Percentiles rank a stretch among this genome's conserved stretches.
Evolutionary conservation across 1,140 invertebrate species (phyloP).

Genomic region (Pectinophora gossypiella): DNA sequence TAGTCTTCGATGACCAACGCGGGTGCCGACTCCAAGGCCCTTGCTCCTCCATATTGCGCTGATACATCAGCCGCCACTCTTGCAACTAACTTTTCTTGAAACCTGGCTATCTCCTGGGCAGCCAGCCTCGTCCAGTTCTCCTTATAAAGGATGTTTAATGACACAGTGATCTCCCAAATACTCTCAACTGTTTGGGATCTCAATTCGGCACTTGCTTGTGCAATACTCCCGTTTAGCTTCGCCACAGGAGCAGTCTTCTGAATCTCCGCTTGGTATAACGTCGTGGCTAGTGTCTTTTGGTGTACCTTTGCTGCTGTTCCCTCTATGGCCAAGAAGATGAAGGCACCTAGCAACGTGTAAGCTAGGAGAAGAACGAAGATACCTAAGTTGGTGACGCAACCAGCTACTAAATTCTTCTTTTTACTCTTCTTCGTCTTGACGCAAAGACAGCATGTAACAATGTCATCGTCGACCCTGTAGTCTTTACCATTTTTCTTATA

Average conservation of each 20-base stretch:
- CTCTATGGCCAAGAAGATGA: slow-evolving; percentile 95
- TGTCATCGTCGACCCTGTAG: slow-evolving; percentile 40
- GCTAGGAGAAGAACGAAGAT: slow-evolving; percentile 91
- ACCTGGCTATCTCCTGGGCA: slow-evolving; percentile 89
- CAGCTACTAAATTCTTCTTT: slow-evolving; percentile 80
- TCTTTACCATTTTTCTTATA: slow-evolving; percentile 66
- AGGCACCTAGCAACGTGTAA: slow-evolving; percentile 91
- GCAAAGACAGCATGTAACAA: slow-evolving; percentile 78
- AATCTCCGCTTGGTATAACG: slow-evolving; percentile 69
- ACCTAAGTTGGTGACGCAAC: slow-evolving; percentile 90
- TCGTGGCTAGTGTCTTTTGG: slow-evolving; percentile 80
- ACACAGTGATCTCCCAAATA: slow-evolving; percentile 96
- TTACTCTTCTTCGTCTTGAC: slow-evolving; percentile 80
- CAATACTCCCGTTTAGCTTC: slow-evolving; percentile 54
- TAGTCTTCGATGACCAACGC: slow-evolving; percentile 77
- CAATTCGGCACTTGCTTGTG: slow-evolving; percentile 63
- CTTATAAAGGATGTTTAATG: slow-evolving; percentile 94
- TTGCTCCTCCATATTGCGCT: slow-evolving; percentile 59
- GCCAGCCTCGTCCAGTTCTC: slow-evolving; percentile 95
- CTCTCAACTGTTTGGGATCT: slow-evolving; percentile 87
- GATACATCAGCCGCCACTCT: slow-evolving; percentile 84
- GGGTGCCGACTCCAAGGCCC: slow-evolving; percentile 65
- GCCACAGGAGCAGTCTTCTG: slow-evolving; percentile 50
- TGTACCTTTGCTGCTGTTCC: slow-evolving; percentile 81
- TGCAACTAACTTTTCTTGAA: slow-evolving; percentile 91